phyloP scores from a whole-genome alignment of 2,888 invertebrate species.

The Geophilus truncorum region DNA sequence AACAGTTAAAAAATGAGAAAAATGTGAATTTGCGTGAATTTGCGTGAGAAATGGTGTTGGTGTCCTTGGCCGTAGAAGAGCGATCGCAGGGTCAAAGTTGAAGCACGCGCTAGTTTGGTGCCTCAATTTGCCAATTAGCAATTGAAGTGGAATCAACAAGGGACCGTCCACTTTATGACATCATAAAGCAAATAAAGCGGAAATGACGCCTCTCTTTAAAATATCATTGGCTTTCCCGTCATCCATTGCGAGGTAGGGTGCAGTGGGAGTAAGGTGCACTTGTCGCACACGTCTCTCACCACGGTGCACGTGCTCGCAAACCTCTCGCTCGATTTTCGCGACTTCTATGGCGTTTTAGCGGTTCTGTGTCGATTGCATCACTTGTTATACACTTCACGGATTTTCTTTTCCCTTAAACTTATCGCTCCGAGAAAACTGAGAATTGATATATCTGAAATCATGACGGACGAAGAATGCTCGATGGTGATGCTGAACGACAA shows the following conservation, averaged over 20 bases:
- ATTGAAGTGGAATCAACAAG: background rate
- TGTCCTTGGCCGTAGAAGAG: background rate
- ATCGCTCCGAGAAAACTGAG: background rate
- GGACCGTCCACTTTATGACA: background rate
- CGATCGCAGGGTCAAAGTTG: background rate
- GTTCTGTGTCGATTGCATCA: background rate
- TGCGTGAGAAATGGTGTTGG: no score
- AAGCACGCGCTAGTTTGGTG: slow-evolving; percentile 10
- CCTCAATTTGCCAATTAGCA: background rate
- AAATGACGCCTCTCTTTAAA: background rate
- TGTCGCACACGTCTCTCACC: background rate
- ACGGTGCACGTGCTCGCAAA: background rate
- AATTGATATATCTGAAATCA: background rate
- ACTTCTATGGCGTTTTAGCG: slow-evolving; percentile 7
- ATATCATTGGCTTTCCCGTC: background rate
- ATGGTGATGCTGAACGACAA: slow-evolving; percentile 26
- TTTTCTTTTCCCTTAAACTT: background rate
- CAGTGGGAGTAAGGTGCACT: background rate
- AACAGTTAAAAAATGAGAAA: no score
- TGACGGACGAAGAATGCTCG: slow-evolving; percentile 25
- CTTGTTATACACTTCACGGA: background rate
- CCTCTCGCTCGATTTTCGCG: background rate
- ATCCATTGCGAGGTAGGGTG: background rate
- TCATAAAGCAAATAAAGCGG: background rate
- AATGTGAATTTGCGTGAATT: no score